phyloP scores from a whole-genome alignment of 92 coral and sea anemone species.

The Meandrina meandrites region DNA sequence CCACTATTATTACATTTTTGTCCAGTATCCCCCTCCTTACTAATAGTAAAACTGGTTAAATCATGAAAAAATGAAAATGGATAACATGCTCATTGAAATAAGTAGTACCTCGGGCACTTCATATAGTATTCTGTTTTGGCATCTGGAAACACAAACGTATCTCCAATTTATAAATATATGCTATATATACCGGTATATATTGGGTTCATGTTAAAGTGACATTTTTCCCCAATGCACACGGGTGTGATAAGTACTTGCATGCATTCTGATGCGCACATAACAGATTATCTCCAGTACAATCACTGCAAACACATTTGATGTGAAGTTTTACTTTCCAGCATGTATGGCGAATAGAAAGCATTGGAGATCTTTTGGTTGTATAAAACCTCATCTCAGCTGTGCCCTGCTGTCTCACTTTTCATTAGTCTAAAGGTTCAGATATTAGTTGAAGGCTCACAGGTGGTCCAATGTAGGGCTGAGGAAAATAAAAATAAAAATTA shows the following conservation, averaged over 20 bases:
- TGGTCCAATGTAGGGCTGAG: slow-evolving; percentile 56
- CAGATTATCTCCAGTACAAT: not conserved
- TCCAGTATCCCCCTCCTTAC: too few relatives aligned
- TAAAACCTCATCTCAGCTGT: not conserved
- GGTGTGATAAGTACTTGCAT: not conserved
- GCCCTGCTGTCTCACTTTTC: not conserved
- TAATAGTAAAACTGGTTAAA: too few relatives aligned
- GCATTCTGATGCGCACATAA: not conserved
- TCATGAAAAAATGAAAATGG: too few relatives aligned
- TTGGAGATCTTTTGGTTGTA: not conserved
- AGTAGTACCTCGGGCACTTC: too few relatives aligned
- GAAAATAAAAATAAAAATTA: not conserved
- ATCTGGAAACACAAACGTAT: too few relatives aligned
- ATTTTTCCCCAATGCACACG: not conserved
- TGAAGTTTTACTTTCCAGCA: not conserved
- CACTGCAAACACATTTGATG: not conserved
- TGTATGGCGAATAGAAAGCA: not conserved
- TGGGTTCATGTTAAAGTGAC: not conserved
- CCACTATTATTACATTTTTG: too few relatives aligned
- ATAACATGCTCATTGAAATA: too few relatives aligned
- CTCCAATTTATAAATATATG: too few relatives aligned
- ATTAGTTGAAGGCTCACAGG: slow-evolving; percentile 21
- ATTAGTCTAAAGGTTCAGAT: slow-evolving; percentile 13
- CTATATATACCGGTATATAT: too few relatives aligned
- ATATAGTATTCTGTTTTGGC: too few relatives aligned